A percentile compares a stretch with the other conserved stretches of the same genome.
These are phyloP conservation scores for Ellobium chinense DNA, from an alignment of 2,888 invertebrate genomes.

Conservation along the genomic window DNA sequence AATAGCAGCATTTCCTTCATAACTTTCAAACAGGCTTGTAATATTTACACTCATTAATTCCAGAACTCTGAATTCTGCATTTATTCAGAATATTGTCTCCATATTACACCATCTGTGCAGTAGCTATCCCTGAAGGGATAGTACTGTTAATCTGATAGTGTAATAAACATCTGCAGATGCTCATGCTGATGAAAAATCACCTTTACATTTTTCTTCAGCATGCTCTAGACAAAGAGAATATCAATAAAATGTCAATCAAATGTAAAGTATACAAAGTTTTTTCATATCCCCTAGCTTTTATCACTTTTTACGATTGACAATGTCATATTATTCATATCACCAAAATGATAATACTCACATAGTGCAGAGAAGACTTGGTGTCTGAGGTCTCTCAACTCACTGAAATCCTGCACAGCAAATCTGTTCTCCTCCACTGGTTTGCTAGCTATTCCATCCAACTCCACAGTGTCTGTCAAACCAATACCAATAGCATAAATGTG, in stretches of 20 bases:
- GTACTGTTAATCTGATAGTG: no score
- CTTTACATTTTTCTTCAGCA: neutral
- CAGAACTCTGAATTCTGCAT: no score
- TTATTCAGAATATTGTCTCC: no score
- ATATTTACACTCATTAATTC: no score
- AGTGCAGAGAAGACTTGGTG: slow-evolving; percentile 55
- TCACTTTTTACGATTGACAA: neutral
- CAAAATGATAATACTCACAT: slow-evolving; percentile 49
- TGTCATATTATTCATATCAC: neutral
- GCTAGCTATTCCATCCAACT: slow-evolving; percentile 65
- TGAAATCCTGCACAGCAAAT: slow-evolving; percentile 60
- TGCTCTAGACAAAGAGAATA: neutral
- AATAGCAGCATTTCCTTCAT: no score
- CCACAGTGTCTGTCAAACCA: slow-evolving; percentile 61
- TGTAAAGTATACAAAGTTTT: neutral
- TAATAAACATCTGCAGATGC: no score
- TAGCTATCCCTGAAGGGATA: no score
- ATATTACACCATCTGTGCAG: no score
- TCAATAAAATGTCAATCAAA: neutral
- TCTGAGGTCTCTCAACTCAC: slow-evolving; percentile 56
- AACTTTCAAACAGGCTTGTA: no score
- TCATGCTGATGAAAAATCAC: no score
- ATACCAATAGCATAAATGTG: slow-evolving; percentile 61
- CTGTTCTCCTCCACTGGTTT: slow-evolving; percentile 58
- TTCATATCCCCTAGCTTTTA: neutral